Conservation (phyloP, 2,888 invertebrate genomes). For the Euplagia quadripunctaria region DNA sequence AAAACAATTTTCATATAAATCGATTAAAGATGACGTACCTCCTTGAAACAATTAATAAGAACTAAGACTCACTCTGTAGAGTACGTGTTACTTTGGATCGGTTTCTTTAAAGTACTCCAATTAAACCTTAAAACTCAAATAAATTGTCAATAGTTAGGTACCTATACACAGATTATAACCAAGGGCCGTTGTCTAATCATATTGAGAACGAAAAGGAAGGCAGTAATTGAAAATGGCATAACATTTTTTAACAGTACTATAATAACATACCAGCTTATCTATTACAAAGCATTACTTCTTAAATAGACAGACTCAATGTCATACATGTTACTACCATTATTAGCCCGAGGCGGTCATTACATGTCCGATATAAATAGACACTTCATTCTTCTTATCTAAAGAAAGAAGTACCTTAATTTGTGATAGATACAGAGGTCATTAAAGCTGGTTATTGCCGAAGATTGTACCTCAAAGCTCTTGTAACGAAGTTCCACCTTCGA, state of each 20-base stretch:
- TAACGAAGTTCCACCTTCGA: constrained; percentile 41
- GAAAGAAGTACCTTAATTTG: constrained; percentile 32
- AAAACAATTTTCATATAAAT: neutral
- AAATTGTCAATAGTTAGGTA: neutral
- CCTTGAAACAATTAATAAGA: neutral
- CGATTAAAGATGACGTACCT: neutral
- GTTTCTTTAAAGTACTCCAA: neutral
- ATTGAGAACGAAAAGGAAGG: constrained; percentile 18
- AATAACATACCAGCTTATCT: constrained; percentile 47
- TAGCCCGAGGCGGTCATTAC: constrained; percentile 56
- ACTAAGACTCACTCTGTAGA: neutral
- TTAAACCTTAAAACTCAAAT: neutral
- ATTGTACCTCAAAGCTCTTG: constrained; percentile 59
- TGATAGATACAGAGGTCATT: constrained; percentile 49
- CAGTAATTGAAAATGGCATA: constrained; percentile 26
- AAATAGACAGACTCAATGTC: constrained; percentile 59
- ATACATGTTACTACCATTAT: constrained; percentile 48
- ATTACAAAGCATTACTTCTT: constrained; percentile 63
- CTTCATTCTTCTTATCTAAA: constrained; percentile 38
- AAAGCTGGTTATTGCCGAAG: constrained; percentile 62
- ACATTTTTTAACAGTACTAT: constrained; percentile 31
- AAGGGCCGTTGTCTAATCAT: constrained; percentile 22
- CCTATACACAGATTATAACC: neutral
- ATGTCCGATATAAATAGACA: constrained; percentile 47
- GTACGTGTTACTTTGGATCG: neutral